Evolutionary conservation across 2,888 invertebrate species (phyloP).

Genomic region (Oxytorus armatus): DNA sequence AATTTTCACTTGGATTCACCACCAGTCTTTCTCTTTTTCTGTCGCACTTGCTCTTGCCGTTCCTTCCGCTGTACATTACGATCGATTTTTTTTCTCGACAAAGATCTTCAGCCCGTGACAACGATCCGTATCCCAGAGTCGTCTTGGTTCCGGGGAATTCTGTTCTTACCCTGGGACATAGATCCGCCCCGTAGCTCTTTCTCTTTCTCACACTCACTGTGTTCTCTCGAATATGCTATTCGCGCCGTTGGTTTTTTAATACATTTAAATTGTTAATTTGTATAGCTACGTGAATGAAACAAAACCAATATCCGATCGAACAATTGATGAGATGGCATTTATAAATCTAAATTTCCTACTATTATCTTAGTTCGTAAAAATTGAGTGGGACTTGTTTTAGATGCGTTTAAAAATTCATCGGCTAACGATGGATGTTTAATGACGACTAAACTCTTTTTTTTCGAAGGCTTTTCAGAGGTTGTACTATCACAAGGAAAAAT

Average conservation of each 20-base stretch:
- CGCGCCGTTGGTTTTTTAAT: not conserved
- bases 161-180: too few species aligned
- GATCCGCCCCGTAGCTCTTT: constrained; percentile 38
- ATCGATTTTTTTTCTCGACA: constrained; percentile 45
- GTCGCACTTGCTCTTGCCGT: constrained; percentile 7
- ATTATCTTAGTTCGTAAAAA: too few species aligned
- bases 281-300: not conserved
- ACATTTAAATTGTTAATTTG: not conserved
- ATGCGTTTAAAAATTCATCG: too few species aligned
- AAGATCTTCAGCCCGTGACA: too few species aligned
- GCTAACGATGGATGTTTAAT: too few species aligned
- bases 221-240: not conserved
- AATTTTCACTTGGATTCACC: constrained; percentile 49
- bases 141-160: constrained; percentile 26
- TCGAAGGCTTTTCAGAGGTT: too few species aligned
- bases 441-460: too few species aligned
- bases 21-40: not conserved
- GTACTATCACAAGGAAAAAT: too few species aligned
- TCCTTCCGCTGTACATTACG: constrained; percentile 51
- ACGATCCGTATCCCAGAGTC: constrained; percentile 10
- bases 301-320: too few species aligned
- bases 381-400: too few species aligned
- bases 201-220: constrained; percentile 4
- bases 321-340: too few species aligned
- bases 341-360: too few species aligned